Percentiles rank a stretch among this genome's conserved stretches.
Conservation (phyloP, 1,140 invertebrate genomes). For the Cyphomyrmex costatus region DNA sequence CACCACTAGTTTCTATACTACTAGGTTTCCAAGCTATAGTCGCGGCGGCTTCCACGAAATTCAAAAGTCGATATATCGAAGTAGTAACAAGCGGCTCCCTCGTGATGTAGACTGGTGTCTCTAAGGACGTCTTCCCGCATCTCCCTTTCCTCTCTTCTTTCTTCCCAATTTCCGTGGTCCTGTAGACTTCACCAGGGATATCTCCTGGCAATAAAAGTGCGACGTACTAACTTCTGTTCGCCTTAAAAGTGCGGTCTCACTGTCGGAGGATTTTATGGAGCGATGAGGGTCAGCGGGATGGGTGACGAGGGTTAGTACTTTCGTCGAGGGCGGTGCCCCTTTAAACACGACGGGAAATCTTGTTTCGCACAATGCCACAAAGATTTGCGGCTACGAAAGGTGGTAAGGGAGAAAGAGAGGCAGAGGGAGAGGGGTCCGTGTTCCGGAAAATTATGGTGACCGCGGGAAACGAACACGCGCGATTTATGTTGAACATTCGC, state of each 20-base stretch:
- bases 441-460: constrained; percentile 56
- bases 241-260: constrained; percentile 71
- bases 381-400: constrained; percentile 54
- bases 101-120: constrained; percentile 28
- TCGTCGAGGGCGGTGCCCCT: constrained; percentile 26
- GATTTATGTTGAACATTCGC: constrained; percentile 61
- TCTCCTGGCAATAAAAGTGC: constrained; percentile 69
- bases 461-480: constrained; percentile 51
- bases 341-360: constrained; percentile 62
- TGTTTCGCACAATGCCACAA: constrained; percentile 52
- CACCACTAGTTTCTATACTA: background rate
- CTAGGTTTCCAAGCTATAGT: constrained; percentile 6
- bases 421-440: background rate
- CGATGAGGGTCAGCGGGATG: constrained; percentile 34
- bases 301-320: constrained; percentile 51
- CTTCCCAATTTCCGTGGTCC: constrained; percentile 67
- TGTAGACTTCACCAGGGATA: constrained; percentile 45
- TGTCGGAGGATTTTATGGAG: constrained; percentile 66
- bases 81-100: constrained; percentile 53
- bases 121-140: constrained; percentile 47
- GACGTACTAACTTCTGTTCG: constrained; percentile 66
- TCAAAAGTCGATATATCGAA: constrained; percentile 68
- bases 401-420: background rate
- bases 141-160: constrained; percentile 10
- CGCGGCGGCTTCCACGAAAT: constrained; percentile 45